Conservation (phyloP, 2,113 vertebrate genomes). For the Cyprinodon brontotheroides region DNA sequence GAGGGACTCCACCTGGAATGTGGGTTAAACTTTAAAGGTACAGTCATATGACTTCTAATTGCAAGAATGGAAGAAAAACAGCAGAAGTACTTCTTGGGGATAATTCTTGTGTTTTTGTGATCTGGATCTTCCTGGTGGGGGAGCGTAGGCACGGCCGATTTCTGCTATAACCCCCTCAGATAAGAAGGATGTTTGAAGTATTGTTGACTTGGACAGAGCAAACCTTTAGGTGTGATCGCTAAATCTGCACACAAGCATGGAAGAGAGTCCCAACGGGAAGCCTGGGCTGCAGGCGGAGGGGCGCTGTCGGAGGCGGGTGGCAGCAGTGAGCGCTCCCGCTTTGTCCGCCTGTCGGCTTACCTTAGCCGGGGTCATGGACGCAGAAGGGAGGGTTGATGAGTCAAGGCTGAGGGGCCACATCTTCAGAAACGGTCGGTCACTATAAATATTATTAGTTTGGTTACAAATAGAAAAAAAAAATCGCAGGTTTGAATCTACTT, state of each 20-base stretch:
- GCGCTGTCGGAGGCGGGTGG: constrained; percentile 40
- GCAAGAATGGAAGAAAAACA: neutral
- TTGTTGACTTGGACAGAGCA: neutral
- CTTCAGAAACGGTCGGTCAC: constrained; percentile 76
- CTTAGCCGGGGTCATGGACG: constrained; percentile 79
- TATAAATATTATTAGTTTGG: neutral
- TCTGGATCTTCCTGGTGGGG: neutral
- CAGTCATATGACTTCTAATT: constrained; percentile 60
- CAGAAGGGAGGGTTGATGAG: constrained; percentile 82
- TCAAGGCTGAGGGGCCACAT: constrained; percentile 78
- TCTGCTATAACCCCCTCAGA: neutral
- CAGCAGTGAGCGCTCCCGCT: constrained; percentile 47
- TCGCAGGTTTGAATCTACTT: neutral
- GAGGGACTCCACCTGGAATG: constrained; percentile 59
- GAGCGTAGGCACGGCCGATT: neutral
- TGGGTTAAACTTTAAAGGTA: constrained; percentile 51
- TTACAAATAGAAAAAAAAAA: neutral
- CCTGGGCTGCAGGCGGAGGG: neutral
- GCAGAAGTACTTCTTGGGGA: neutral
- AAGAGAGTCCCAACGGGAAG: neutral
- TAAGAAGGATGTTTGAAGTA: neutral
- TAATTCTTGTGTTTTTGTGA: neutral
- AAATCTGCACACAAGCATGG: constrained; percentile 30
- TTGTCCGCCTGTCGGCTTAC: constrained; percentile 56
- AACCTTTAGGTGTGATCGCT: neutral